Percentiles rank a stretch among this genome's conserved stretches.
Conservation (phyloP, 2,888 invertebrate genomes). For the Lasioglossum lativentre region DNA sequence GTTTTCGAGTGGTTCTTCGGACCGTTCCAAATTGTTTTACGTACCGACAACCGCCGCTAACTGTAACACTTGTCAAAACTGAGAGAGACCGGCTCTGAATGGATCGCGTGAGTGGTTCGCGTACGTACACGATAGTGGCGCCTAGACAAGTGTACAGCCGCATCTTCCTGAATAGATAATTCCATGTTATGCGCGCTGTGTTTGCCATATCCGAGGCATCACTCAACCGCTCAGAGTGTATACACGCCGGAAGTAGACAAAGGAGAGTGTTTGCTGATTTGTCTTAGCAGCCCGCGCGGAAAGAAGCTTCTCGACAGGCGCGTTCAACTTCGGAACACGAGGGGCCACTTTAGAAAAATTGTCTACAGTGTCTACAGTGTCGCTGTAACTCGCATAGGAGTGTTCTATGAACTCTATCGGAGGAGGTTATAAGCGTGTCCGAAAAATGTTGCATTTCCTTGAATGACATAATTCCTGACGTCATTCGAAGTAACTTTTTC, state of each 20-base stretch:
- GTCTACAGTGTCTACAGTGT: neutral
- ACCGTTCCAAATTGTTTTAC: slow-evolving; percentile 9
- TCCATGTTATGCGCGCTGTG: slow-evolving; percentile 13
- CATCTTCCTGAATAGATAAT: slow-evolving; percentile 37
- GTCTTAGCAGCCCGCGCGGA: neutral
- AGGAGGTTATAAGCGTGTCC: no score
- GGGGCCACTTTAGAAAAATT: neutral
- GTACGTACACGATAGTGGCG: slow-evolving; percentile 12
- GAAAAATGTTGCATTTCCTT: no score
- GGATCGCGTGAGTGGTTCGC: slow-evolving; percentile 35
- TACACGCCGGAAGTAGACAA: slow-evolving; percentile 33
- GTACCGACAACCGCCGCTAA: slow-evolving; percentile 20
- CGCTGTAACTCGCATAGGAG: no score
- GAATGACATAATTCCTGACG: no score
- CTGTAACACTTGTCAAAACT: slow-evolving; percentile 59
- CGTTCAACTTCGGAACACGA: slow-evolving; percentile 19
- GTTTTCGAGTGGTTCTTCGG: neutral
- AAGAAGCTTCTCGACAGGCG: slow-evolving; percentile 1
- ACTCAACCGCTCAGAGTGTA: neutral
- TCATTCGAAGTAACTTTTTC: no score
- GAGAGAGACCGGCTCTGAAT: slow-evolving; percentile 48
- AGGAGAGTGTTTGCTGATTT: slow-evolving; percentile 27
- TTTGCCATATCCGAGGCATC: slow-evolving; percentile 18
- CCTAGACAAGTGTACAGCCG: neutral
- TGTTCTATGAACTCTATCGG: no score